phyloP scores from a whole-genome alignment of 2,888 invertebrate genomes.

The Amphimallon solstitiale region DNA sequence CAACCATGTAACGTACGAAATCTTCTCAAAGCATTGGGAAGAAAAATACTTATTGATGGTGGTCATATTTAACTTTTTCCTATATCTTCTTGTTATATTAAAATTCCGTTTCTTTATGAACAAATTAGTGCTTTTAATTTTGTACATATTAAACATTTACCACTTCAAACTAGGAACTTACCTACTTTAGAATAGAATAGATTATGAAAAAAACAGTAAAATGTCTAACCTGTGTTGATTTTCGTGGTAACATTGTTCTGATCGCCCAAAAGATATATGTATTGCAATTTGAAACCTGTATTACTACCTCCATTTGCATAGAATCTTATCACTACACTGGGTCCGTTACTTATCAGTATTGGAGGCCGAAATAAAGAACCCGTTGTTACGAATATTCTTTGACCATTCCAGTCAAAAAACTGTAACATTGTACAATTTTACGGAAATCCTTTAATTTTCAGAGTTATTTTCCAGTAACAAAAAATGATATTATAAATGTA shows the following conservation, averaged over 20 bases:
- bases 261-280: conserved; percentile 61
- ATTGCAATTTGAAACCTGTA: conserved; percentile 73
- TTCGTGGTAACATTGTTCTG: conserved; percentile 48
- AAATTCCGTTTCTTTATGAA: too few species aligned
- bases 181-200: too few species aligned
- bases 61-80: too few species aligned
- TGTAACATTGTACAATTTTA: conserved; percentile 51
- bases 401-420: conserved; percentile 76
- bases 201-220: too few species aligned
- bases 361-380: conserved; percentile 76
- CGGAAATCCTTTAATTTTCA: conserved; percentile 8
- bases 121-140: too few species aligned
- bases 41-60: too few species aligned
- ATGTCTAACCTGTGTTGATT: conserved; percentile 39
- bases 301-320: conserved; percentile 77
- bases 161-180: too few species aligned
- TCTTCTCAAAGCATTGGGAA: too few species aligned
- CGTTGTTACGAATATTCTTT: conserved; percentile 72
- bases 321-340: conserved; percentile 72
- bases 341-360: conserved; percentile 72
- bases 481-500: not conserved
- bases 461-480: not conserved
- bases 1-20: too few species aligned
- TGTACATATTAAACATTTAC: too few species aligned
- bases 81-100: too few species aligned